Evolutionary conservation across 2,888 invertebrate genomes (phyloP), one percentile per base, ranked within the genome.

Genomic region (Eumacrocentrus americanus): DNA sequence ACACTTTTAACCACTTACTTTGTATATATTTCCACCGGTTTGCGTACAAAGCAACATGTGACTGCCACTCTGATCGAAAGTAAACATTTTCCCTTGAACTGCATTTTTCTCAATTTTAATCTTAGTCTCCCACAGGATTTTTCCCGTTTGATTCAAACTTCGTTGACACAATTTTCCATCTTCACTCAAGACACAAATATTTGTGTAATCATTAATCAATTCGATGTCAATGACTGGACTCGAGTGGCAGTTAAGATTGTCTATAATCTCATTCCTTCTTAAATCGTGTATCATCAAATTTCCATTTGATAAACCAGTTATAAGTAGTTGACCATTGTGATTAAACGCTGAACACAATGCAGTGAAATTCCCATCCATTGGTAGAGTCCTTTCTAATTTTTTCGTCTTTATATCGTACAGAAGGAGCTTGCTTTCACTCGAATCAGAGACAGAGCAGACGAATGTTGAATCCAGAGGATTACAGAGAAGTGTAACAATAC

Each of bases 261-360:
- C 82, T 14, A 87, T 84, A 64, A 84, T 83, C 69, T 85, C 85
- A 51, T 82, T 82, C 61, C 83, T 81, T 29, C 84, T 76, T 44
- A 86, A 71, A 74, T 87, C 87, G 70, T 84, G 84, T 53, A 87
- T 82, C 42, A 85, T 74, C 56, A 87, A 81, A 48, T 81, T 80
- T 6, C 87, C 87, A 75, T 87, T 86, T 1, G 83, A 84, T 14
- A 84, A 81, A 23, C 87, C 87, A 34, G 84, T 83, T 20, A 87
- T 79, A 35, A 87, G 71, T 14, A 86, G 75, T 67, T 86, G 85
- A 5, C 87, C 87, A 71, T 85, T 86, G 67, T 85, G 86, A 73
- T 86, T 87, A 72, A 84, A 86, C 0, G 83, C 78, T 52, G 84
- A 84, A 67, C 85, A 85, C 48, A 84, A 83, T 0, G 85, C 82